Conservation (phyloP, 2,113 vertebrate species). For the Lynx canadensis region DNA sequence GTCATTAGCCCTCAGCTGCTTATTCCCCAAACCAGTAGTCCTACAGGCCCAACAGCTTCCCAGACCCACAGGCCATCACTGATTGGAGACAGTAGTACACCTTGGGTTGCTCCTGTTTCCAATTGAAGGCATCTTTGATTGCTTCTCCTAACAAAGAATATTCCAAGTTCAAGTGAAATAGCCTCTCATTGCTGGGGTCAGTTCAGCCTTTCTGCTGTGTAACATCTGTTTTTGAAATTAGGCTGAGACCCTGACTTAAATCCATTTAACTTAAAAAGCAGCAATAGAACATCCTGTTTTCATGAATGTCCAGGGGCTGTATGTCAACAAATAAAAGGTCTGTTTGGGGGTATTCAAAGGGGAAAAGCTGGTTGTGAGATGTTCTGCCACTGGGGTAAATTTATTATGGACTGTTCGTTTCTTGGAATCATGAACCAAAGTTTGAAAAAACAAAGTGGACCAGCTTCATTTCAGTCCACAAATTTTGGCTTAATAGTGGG, state of each 20-base stretch:
- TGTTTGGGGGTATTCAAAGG: conserved; percentile 69
- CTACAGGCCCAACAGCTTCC: neutral
- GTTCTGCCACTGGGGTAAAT: conserved; percentile 56
- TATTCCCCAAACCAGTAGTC: neutral
- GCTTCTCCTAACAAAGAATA: neutral
- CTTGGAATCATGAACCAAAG: conserved; percentile 49
- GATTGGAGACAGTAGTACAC: neutral
- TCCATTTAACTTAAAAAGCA: conserved; percentile 73
- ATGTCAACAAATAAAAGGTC: conserved; percentile 81
- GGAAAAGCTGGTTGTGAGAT: conserved; percentile 68
- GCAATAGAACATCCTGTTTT: conserved; percentile 84
- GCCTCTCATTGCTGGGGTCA: conserved; percentile 60
- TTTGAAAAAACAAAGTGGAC: conserved; percentile 29
- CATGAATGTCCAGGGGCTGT: conserved; percentile 74
- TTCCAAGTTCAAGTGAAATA: conserved; percentile 52
- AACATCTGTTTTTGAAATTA: conserved; percentile 84
- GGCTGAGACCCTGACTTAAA: conserved; percentile 79
- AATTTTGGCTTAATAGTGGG: conserved; percentile 25
- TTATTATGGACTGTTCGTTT: conserved; percentile 55
- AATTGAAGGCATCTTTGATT: neutral
- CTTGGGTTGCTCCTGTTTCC: neutral
- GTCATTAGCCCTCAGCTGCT: neutral
- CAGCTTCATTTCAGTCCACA: conserved; percentile 35
- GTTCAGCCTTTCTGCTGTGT: conserved; percentile 25
- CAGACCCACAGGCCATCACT: neutral